phyloP scores from a whole-genome alignment of 2,888 invertebrate genomes.

The Drosophila cognata region DNA sequence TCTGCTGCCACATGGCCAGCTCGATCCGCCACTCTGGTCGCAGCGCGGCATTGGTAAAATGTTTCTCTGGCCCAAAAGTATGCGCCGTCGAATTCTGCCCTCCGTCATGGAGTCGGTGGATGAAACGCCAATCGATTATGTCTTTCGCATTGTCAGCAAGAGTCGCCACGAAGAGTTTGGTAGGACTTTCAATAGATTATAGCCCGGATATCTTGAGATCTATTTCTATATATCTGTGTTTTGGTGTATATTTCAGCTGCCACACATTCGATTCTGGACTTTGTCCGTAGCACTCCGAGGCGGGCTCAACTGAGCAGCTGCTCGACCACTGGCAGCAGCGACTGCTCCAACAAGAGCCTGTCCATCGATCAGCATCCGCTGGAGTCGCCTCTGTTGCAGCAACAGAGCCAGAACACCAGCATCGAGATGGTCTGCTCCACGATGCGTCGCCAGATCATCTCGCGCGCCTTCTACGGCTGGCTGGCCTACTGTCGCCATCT shows the following conservation, averaged over 20 bases:
- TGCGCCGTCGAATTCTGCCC: slow-evolving; percentile 88
- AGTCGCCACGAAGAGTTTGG: slow-evolving; percentile 90
- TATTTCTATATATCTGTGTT: neutral
- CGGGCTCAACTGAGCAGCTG: slow-evolving; percentile 87
- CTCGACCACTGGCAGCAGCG: slow-evolving; percentile 88
- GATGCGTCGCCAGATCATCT: slow-evolving; percentile 97
- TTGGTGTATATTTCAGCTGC: slow-evolving; percentile 86
- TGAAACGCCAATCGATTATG: slow-evolving; percentile 90
- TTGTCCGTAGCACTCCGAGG: slow-evolving; percentile 85
- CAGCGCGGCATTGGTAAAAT: slow-evolving; percentile 91
- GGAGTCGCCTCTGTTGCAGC: slow-evolving; percentile 81
- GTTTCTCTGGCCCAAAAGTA: slow-evolving; percentile 87
- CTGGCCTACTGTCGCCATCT: slow-evolving; percentile 96
- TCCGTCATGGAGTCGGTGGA: slow-evolving; percentile 87
- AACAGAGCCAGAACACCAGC: slow-evolving; percentile 86
- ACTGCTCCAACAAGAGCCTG: slow-evolving; percentile 87
- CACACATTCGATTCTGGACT: slow-evolving; percentile 89
- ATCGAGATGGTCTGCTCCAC: slow-evolving; percentile 95
- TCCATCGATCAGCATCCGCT: slow-evolving; percentile 85
- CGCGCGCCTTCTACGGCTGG: slow-evolving; percentile 98
- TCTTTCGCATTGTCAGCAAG: slow-evolving; percentile 94
- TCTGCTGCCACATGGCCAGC: slow-evolving; percentile 93
- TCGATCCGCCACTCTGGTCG: slow-evolving; percentile 97
- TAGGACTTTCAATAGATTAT: slow-evolving; percentile 81
- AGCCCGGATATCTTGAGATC: neutral